Percentiles rank a stretch among this genome's conserved stretches.
Evolutionary conservation across 2,797 vertebrate genomes (phyloP).

Genomic region (Euphonia xanthogaster): DNA sequence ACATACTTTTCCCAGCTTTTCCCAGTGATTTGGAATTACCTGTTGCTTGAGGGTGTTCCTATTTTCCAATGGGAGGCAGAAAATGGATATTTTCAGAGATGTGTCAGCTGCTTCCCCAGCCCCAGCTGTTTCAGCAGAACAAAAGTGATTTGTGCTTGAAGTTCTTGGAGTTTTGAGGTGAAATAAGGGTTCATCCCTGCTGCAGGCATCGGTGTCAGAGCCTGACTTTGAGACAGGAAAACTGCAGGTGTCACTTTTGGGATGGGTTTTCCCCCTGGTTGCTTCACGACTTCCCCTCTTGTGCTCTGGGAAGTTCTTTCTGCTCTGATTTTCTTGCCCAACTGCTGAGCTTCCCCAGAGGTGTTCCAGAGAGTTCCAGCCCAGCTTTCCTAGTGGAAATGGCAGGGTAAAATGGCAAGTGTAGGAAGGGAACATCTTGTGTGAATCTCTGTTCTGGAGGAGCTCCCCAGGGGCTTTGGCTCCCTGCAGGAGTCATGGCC

Average conservation of each 20-base stretch:
- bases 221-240: background rate
- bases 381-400: background rate
- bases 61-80: background rate
- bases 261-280: rapidly evolving
- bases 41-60: background rate
- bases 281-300: background rate
- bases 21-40: background rate
- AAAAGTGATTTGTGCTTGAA: background rate
- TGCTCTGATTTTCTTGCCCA: background rate
- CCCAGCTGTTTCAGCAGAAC: background rate
- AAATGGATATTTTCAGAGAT: background rate
- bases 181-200: background rate
- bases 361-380: background rate
- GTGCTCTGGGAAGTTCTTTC: background rate
- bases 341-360: background rate
- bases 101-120: background rate
- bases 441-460: background rate
- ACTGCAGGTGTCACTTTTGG: background rate
- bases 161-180: background rate
- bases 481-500: background rate
- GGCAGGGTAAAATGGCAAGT: background rate
- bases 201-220: background rate
- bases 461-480: background rate
- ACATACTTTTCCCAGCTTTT: background rate
- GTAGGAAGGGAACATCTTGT: background rate